These are phyloP conservation scores for Troilus luridus DNA, from an alignment of 2,888 invertebrate species.

Conservation along the genomic window DNA sequence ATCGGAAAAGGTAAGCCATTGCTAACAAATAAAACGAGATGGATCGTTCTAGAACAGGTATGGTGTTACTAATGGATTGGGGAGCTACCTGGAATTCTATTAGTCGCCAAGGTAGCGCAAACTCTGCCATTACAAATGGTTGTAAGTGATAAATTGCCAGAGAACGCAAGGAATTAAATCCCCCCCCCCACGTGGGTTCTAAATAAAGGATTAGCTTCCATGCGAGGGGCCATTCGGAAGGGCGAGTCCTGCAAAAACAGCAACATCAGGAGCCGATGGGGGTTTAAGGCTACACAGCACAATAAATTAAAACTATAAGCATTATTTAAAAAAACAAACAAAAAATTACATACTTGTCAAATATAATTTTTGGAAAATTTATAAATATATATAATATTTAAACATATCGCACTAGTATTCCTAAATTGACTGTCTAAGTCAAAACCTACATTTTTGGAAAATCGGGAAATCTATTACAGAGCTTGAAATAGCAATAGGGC, in stretches of 20 bases:
- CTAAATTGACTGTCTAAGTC: too few species aligned
- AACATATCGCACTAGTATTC: too few species aligned
- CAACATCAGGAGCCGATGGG: too few species aligned
- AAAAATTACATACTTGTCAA: too few species aligned
- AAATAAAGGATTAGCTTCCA: slow-evolving; percentile 54
- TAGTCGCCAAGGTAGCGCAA: not conserved
- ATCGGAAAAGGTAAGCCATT: not conserved
- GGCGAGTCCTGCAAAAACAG: not conserved
- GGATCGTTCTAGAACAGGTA: not conserved
- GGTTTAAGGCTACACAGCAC: too few species aligned
- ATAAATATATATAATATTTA: too few species aligned
- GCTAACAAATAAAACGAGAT: not conserved
- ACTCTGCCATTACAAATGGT: slow-evolving; percentile 53
- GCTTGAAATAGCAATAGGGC: too few species aligned
- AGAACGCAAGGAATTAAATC: slow-evolving; percentile 23
- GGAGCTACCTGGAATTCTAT: slow-evolving; percentile 50
- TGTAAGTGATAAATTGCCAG: slow-evolving; percentile 49
- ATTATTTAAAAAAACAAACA: too few species aligned
- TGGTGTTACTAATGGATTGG: not conserved
- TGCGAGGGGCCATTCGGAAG: not conserved
- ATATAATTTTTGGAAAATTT: too few species aligned
- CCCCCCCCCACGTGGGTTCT: not conserved
- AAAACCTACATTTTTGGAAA: too few species aligned
- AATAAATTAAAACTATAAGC: too few species aligned
- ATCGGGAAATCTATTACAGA: too few species aligned